phyloP scores from a whole-genome alignment of 1,140 invertebrate species.

The Conopomorpha cramerella region DNA sequence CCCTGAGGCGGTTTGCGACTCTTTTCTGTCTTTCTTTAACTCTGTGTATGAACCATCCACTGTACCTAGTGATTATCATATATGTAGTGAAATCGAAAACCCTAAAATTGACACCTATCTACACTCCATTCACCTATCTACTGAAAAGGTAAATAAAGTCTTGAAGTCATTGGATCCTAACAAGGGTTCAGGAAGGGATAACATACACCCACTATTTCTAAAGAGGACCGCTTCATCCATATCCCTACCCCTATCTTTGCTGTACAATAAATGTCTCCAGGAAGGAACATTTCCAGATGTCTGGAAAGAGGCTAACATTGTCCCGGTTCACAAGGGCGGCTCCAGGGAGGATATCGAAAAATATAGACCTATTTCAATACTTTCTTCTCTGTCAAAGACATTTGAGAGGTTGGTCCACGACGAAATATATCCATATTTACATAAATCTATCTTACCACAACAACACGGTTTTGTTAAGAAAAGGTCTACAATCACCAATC shows the following conservation, averaged over 20 bases:
- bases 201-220: conserved; percentile 1
- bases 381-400: not conserved
- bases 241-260: not conserved
- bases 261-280: not conserved
- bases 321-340: conserved; percentile 5
- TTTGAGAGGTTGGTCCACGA: conserved; percentile 4
- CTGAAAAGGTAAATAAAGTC: too few species aligned
- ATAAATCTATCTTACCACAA: not conserved
- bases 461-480: conserved; percentile 4
- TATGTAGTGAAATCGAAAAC: too few species aligned
- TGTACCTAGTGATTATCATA: too few species aligned
- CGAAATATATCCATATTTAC: not conserved
- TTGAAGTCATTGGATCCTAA: conserved; percentile 1
- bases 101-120: too few species aligned
- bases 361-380: conserved; percentile 4
- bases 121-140: too few species aligned
- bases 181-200: conserved; percentile 5
- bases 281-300: conserved; percentile 2
- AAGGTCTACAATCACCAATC: conserved; percentile 10
- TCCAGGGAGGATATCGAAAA: conserved; percentile 2
- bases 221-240: not conserved
- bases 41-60: too few species aligned
- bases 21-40: too few species aligned
- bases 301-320: conserved; percentile 5
- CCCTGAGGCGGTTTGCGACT: too few species aligned